Base-by-base conservation (phyloP, 2,797 vertebrate genomes). In the Columba guinea region DNA sequence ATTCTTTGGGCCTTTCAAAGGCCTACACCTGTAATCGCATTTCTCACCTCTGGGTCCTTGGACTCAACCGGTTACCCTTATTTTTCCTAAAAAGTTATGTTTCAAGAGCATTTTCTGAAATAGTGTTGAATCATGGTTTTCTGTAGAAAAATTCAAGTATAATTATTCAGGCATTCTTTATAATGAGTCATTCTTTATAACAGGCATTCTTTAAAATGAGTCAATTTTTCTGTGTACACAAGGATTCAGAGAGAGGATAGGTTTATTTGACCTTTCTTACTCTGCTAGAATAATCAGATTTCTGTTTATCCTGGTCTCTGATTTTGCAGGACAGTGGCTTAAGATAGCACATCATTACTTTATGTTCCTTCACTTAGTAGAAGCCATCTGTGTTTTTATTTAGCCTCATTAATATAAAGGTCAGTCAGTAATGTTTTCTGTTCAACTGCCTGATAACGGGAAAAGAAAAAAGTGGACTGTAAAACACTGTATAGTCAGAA, bases 381-480 rank as follows among this genome's bases (percentile, higher is more conserved):
- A 92, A 96, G 78, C 89, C 95, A 97, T 97, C 94, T 97, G 96
- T 93, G 92, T 84, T 94, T 96, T 89, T 97, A 95, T 96, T 97
- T 96, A 95, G 76, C 92, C 94, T 96, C 81, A 87, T 95, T 97
- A 94, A 94, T 89, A 69, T 48, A 93, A 90, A 86, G 56, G 51
- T 94, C 90, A 89, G 64, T 62, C 71, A 90, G 76, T 82, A 94
- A 51, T 35, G 63, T 75, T 93, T 84, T 89, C 65, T 84, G 30
- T 89, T 90, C 75, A 80, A 59, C 30, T 80, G 55, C 55, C 32
- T 75, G 49, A 44, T 81, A 75, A 68, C 58, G 27, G 49, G 51
- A 93, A 85, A 91, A 62, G 10, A 77, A 65, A 74, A 74, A 55
- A 74, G 10, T 49, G 28, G 21, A 52, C 48, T 46, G 44, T 64